Evolutionary conservation across 2,797 vertebrate species (phyloP).

Genomic region (Loriculus beryllinus): DNA sequence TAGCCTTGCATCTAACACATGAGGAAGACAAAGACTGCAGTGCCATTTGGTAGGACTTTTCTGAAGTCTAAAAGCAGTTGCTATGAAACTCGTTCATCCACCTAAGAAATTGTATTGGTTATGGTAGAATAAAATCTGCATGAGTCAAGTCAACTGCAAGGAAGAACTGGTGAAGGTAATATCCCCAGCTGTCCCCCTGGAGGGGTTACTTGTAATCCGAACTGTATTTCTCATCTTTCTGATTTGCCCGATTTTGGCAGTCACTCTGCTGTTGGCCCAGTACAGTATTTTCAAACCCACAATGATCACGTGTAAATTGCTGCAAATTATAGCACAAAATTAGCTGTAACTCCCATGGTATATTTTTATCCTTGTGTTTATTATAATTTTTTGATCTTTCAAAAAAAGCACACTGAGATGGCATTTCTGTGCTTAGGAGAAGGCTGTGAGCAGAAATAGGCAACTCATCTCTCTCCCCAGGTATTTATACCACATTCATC

Average conservation of each 20-base stretch:
- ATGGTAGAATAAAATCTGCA: background rate
- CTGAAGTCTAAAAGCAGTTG: background rate
- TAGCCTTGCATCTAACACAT: background rate
- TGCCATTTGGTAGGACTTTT: background rate
- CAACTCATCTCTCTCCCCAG: conserved; percentile 56
- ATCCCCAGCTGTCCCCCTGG: background rate
- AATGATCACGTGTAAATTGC: conserved; percentile 50
- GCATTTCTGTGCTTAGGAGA: conserved; percentile 40
- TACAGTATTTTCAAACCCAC: conserved; percentile 32
- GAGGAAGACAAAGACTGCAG: background rate
- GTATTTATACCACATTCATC: background rate
- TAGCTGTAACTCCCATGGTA: conserved; percentile 38
- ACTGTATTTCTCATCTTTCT: background rate
- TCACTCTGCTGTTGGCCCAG: background rate
- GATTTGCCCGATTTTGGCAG: conserved; percentile 14
- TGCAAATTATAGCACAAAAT: conserved; percentile 55
- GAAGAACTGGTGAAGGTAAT: background rate
- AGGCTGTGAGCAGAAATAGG: conserved; percentile 45
- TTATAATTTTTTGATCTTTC: conserved; percentile 40
- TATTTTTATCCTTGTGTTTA: conserved; percentile 46
- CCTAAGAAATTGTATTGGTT: background rate
- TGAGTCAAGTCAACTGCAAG: background rate
- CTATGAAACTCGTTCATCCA: background rate
- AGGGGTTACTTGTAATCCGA: background rate
- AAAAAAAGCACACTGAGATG: conserved; percentile 38